Evolutionary conservation across 2,888 invertebrate genomes (phyloP), one percentile per base, ranked within the genome.

Genomic region (Hesperia comma): DNA sequence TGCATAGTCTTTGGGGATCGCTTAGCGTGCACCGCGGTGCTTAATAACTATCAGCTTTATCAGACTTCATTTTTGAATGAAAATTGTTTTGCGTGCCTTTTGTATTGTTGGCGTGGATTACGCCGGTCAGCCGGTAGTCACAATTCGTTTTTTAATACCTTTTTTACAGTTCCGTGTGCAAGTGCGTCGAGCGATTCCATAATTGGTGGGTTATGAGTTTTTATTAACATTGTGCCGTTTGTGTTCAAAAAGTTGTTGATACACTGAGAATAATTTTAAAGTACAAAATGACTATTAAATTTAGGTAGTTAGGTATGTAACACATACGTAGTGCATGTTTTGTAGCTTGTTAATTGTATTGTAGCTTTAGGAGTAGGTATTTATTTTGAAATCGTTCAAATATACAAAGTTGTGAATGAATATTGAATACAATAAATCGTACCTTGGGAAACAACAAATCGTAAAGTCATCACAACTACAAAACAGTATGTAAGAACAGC

Each of bases 1-100:
- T 92, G 92, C 89, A 92, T 88, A 86, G 84, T 90, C 92, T 92
- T 90, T 89, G 89, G 92, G 92, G 92, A 91, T 85, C 92, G 84
- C 79, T 92, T 92, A 86, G 86, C 77, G 81, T 89, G 79, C 82
- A 90, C 81, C 81, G 80, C 70, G 37, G 79, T 77, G 70, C 77
- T 68, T 68, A 55, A 61, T 68, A 61, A 67, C 67, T 67, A 67
- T 61, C 61, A 68, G 63, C 46, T 66, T 66, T 61, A 61, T 60
- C 60, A 17, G 60, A 66, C 60, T 64, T 40, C 21, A 41, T 67
- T 61, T 67, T 67, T 61, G 61, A 61, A 67, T 67, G 61, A 67
- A 67, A 61, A 67, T 67, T 67, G 67, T 67, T 67, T 67, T 61
- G 61, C 67, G 49, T 56, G 60, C 6, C 58, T 58, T 58, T 64